Base-by-base conservation (phyloP, 2,888 invertebrate genomes). In the Lithosia quadra region DNA sequence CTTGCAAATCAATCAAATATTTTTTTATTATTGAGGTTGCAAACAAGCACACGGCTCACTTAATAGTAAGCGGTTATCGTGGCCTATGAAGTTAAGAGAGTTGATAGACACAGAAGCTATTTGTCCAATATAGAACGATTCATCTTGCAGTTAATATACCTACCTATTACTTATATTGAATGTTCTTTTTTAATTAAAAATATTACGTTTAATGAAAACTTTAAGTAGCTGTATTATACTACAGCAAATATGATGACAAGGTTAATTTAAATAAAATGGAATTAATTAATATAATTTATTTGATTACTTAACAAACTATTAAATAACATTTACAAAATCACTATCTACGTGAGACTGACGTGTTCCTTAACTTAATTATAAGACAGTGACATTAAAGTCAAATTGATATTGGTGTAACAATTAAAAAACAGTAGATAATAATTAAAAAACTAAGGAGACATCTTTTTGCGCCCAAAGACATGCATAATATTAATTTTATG, bases 81-180 rank as follows among this genome's bases (percentile, higher is more conserved):
- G 9, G 9, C 49, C n/a, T 49, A 49, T 49, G 18, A 7, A 97
- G 24, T 97, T 97, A 64, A 96, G 94, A 7, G 96, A 96, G 90
- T 98, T 98, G 53, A 98, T 97, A 13, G 98, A 96, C n/a, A 99
- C 96, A 10, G 97, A 98, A 39, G 97, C 96, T 71, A 99, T 97
- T 93, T 99, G 98, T 7, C 99, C 98, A 43, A 98, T 95, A 79
- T 96, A 96, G 58, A 96, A 82, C 0, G 95, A 94, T 74, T 28
- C 28, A 28, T 28, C 28, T 28, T 28, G 28, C 28, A 28, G 5
- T 39, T 4, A 2, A 18, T 18, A 43, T 43, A 5, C 18, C 7
- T 18, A 10, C n/a, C n/a, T n/a, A n/a, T n/a, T n/a, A n/a, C n/a
- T 7, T 18, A 43, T 43, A 15, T 39, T 39, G 39, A 15, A 3